Conservation (phyloP, 2,888 invertebrate species). For the Watsonalla binaria region DNA sequence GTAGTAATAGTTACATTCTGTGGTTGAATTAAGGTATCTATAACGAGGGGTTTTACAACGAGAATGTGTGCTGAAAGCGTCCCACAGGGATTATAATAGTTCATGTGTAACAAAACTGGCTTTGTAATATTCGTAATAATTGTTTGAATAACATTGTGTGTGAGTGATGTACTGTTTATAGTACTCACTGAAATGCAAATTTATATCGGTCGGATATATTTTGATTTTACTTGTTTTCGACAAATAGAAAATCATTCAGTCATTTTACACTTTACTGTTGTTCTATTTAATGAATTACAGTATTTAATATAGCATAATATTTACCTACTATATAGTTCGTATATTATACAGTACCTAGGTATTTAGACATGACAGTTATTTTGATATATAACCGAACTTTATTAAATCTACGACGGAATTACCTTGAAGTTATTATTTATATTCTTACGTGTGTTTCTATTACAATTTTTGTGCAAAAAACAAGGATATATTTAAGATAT, state of each 20-base stretch:
- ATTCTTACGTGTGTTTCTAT: too few relatives aligned
- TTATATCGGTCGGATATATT: slow-evolving; percentile 27
- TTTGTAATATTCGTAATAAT: slow-evolving; percentile 14
- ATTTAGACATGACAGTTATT: too few relatives aligned
- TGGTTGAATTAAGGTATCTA: slow-evolving; percentile 1
- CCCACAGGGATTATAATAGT: slow-evolving; percentile 4
- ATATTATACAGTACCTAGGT: too few relatives aligned
- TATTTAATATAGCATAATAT: too few relatives aligned
- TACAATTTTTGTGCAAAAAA: too few relatives aligned
- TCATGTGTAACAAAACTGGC: slow-evolving; percentile 2
- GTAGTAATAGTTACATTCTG: background rate
- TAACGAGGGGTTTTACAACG: slow-evolving; percentile 1
- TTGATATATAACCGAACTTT: too few relatives aligned
- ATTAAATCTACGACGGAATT: too few relatives aligned
- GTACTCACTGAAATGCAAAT: slow-evolving; percentile 37
- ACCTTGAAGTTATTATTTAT: too few relatives aligned
- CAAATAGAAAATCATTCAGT: slow-evolving; percentile 28
- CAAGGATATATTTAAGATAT: too few relatives aligned
- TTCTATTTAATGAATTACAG: background rate
- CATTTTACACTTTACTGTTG: slow-evolving; percentile 21
- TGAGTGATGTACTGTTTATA: slow-evolving; percentile 6
- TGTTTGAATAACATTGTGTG: slow-evolving; percentile 18
- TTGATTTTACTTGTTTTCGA: slow-evolving; percentile 31
- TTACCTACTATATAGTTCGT: too few relatives aligned
- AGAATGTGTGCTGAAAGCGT: slow-evolving; percentile 4